Conservation (phyloP, 2,888 invertebrate genomes). For the Drosophila anomalipes region DNA sequence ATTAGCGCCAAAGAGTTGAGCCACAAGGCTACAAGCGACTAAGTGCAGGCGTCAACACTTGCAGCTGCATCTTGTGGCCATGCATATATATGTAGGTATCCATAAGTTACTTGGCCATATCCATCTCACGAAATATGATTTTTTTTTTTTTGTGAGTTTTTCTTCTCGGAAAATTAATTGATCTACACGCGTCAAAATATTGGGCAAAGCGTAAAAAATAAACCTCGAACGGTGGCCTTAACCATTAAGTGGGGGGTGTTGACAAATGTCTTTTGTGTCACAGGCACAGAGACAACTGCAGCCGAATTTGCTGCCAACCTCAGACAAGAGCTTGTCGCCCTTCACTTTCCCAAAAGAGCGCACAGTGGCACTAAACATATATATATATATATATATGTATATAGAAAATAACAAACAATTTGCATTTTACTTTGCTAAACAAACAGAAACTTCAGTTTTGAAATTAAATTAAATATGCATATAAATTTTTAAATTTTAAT, state of each 20-base stretch:
- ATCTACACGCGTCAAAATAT: conserved; percentile 78
- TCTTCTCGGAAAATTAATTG: conserved; percentile 61
- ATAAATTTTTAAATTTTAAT: not conserved
- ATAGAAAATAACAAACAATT: not conserved
- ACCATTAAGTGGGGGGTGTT: conserved; percentile 75
- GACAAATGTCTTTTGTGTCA: conserved; percentile 80
- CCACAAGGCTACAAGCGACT: conserved; percentile 42
- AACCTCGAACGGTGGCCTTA: conserved; percentile 32
- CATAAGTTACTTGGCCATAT: conserved; percentile 1
- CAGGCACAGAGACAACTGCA: conserved; percentile 38
- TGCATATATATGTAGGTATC: conserved; percentile 21
- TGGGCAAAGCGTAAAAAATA: conserved; percentile 33
- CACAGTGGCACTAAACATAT: conserved; percentile 31
- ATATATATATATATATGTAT: not conserved
- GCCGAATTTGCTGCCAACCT: conserved; percentile 23
- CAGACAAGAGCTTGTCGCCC: conserved; percentile 50
- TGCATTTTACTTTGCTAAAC: not conserved
- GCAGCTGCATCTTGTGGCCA: conserved; percentile 41
- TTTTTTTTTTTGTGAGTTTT: conserved; percentile 3
- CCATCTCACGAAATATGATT: conserved; percentile 61
- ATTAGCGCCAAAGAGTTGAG: conserved; percentile 76
- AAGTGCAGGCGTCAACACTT: conserved; percentile 83
- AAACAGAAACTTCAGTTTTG: not conserved
- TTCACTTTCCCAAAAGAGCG: conserved; percentile 38
- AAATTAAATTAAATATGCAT: not conserved